A percentile compares a stretch with the other conserved stretches of the same genome.
Conservation (phyloP, 2,888 invertebrate genomes). For the Eristalis pertinax region DNA sequence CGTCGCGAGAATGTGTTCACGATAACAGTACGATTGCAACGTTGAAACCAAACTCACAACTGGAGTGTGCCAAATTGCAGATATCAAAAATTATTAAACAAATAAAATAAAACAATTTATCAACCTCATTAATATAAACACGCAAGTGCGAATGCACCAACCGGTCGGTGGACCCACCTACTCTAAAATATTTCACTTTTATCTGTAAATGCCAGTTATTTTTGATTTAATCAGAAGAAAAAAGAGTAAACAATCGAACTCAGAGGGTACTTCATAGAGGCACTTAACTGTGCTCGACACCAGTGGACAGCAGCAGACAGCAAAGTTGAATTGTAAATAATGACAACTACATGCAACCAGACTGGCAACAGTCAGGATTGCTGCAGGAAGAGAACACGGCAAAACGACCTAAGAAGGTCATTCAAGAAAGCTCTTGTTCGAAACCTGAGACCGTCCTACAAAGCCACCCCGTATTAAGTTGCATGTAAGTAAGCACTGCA, state of each 20-base stretch:
- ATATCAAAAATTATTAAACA: neutral
- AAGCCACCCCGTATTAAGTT: slow-evolving; percentile 19
- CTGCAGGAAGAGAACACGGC: slow-evolving; percentile 56
- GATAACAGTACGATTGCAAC: slow-evolving; percentile 16
- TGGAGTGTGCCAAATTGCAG: slow-evolving; percentile 1
- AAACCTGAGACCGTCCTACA: slow-evolving; percentile 17
- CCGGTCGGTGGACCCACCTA: slow-evolving; percentile 11
- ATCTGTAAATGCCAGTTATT: neutral
- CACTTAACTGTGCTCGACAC: neutral
- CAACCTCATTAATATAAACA: neutral
- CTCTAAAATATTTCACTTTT: neutral
- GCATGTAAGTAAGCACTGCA: slow-evolving; percentile 5
- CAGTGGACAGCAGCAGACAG: neutral
- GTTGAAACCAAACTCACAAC: neutral
- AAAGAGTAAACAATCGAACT: neutral
- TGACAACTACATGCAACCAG: slow-evolving; percentile 47
- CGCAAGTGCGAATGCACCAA: slow-evolving; percentile 12
- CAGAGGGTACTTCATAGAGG: neutral
- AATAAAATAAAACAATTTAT: neutral
- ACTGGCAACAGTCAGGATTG: slow-evolving; percentile 55
- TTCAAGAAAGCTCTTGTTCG: slow-evolving; percentile 55
- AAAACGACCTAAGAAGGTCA: slow-evolving; percentile 71
- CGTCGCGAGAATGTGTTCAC: neutral
- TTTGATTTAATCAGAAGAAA: slow-evolving; percentile 32
- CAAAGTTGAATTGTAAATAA: slow-evolving; percentile 21